phyloP scores from a whole-genome alignment of 92 coral and sea anemone species.

The Porites lobata region DNA sequence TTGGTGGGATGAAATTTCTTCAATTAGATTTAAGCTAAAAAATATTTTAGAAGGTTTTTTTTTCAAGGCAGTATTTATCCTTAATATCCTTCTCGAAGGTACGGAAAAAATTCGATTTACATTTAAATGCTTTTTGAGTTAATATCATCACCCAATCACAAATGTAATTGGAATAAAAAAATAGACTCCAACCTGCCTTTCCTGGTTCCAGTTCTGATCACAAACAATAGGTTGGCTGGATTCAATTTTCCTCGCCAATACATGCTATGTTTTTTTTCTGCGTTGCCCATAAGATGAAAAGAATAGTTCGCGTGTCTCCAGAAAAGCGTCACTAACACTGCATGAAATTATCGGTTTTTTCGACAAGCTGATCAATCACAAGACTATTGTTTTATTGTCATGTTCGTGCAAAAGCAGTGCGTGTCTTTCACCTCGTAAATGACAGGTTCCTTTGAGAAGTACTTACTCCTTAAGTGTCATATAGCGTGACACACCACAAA shows the following conservation, averaged over 20 bases:
- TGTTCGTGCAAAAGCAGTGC: conserved; percentile 43
- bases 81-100: not conserved
- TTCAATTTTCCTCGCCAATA: not conserved
- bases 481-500: conserved; percentile 36
- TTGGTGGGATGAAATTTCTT: too few species aligned
- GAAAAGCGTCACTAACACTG: not conserved
- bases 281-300: not conserved
- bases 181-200: not conserved
- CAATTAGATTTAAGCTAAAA: too few species aligned
- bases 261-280: not conserved
- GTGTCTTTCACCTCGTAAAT: conserved; percentile 12
- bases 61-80: not conserved
- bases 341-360: not conserved
- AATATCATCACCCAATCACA: too few species aligned
- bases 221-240: too few species aligned
- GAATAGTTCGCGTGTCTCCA: not conserved
- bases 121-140: too few species aligned
- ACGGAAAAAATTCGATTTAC: not conserved
- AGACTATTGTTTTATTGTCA: not conserved
- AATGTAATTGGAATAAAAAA: not conserved
- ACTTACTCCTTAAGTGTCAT: conserved; percentile 10
- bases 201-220: too few species aligned
- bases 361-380: conserved; percentile 4
- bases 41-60: not conserved
- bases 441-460: not conserved